Evolutionary conservation across 2,113 vertebrate species (phyloP).

Genomic region (Salvelinus alpinus): DNA sequence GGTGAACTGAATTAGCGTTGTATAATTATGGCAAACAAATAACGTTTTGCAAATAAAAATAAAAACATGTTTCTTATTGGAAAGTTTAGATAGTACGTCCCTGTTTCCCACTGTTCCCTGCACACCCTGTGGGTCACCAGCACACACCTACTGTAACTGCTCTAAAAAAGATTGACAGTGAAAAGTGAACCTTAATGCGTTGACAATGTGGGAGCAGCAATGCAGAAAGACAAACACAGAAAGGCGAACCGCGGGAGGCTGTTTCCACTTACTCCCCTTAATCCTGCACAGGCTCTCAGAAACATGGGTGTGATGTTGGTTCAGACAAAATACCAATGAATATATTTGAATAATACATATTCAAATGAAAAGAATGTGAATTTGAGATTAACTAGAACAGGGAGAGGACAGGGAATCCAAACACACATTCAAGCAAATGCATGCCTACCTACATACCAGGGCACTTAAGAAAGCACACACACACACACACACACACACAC

Average conservation of each 20-base stretch:
- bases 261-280: not conserved
- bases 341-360: conserved; percentile 15
- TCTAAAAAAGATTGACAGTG: not conserved
- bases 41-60: no score
- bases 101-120: no score
- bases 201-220: not conserved
- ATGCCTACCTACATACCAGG: not conserved
- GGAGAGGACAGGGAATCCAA: not conserved
- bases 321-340: conserved; percentile 5
- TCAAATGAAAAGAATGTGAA: not conserved
- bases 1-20: no score
- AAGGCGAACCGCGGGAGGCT: not conserved
- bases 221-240: conserved; percentile 1
- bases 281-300: not conserved
- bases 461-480: no score
- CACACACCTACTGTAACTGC: not conserved
- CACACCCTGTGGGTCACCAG: no score
- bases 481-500: not conserved
- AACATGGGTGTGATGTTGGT: conserved; percentile 7
- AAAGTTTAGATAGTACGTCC: no score
- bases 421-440: not conserved
- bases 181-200: not conserved
- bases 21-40: no score
- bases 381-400: not conserved
- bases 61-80: no score